These are phyloP conservation scores for Nannoperca obscura DNA, from an alignment of 2,797 vertebrate species.

Conservation along the genomic window DNA sequence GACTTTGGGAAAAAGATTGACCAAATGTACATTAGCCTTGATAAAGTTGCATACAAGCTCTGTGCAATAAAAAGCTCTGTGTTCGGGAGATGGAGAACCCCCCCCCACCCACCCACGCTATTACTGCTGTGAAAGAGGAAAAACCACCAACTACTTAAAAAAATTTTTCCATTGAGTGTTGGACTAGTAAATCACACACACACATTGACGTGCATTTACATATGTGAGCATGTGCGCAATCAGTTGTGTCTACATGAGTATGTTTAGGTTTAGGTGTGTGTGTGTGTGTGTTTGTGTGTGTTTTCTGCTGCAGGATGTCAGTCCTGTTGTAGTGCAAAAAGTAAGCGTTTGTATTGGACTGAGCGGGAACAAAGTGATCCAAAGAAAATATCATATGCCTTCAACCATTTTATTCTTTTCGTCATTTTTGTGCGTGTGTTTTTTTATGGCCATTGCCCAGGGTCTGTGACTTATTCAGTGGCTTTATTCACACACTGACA, in stretches of 20 bases:
- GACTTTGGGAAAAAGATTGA: neutral
- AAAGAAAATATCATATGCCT: constrained; percentile 1
- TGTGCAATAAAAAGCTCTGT: constrained; percentile 51
- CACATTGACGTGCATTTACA: neutral
- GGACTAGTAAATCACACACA: constrained; percentile 16
- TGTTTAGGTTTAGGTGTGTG: neutral
- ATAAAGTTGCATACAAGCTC: constrained; percentile 12
- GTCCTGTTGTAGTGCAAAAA: neutral
- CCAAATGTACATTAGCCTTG: neutral
- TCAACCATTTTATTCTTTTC: neutral
- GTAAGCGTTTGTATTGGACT: neutral
- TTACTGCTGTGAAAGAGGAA: constrained; percentile 39
- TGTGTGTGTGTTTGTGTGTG: neutral
- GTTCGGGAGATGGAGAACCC: constrained; percentile 15
- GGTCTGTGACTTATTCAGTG: neutral
- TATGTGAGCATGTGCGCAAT: neutral
- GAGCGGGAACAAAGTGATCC: neutral
- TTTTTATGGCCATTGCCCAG: neutral
- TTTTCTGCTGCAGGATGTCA: neutral
- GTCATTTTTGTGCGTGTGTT: neutral
- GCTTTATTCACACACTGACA: constrained; percentile 19
- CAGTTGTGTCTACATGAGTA: neutral
- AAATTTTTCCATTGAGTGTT: constrained; percentile 24
- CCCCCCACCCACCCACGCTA: neutral
- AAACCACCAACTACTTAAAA: constrained; percentile 64